Conservation (phyloP, 1,140 invertebrate genomes). For the Ips nitidus region DNA sequence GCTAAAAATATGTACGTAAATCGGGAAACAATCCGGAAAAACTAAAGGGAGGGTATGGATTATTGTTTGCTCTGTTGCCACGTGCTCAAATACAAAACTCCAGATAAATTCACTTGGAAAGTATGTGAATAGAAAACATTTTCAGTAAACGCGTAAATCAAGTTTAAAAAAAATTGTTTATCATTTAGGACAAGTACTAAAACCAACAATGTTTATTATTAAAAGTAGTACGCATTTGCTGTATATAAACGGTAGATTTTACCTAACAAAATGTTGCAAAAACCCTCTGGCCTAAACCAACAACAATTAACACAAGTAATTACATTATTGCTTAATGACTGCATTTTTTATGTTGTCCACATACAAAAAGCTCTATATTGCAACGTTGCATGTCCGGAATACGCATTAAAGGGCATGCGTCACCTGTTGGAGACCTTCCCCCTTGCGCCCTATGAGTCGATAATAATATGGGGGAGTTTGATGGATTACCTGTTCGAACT, state of each 20-base stretch:
- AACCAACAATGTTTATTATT: neutral
- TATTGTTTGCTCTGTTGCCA: constrained; percentile 22
- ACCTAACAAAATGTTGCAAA: too few species aligned
- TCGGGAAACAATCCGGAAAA: constrained; percentile 21
- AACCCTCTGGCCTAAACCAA: too few species aligned
- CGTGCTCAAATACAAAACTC: neutral
- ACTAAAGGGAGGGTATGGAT: constrained; percentile 30
- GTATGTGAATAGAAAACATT: too few species aligned
- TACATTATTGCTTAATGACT: too few species aligned
- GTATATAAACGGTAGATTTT: too few species aligned
- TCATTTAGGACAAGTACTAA: too few species aligned
- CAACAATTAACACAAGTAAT: too few species aligned
- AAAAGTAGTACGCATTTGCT: constrained; percentile 2
- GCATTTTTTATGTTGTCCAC: too few species aligned
- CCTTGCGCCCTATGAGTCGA: constrained; percentile 10
- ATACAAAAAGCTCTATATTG: neutral
- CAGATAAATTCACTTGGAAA: too few species aligned
- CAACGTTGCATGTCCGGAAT: constrained; percentile 9
- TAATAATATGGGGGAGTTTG: constrained; percentile 14
- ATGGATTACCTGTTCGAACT: neutral
- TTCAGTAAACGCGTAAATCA: too few species aligned
- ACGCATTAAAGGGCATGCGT: constrained; percentile 37
- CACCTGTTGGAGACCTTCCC: constrained; percentile 39
- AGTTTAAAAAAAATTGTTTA: too few species aligned
- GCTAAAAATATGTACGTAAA: neutral